Conservation (phyloP, 2,113 vertebrate species). For the Nibea albiflora region DNA sequence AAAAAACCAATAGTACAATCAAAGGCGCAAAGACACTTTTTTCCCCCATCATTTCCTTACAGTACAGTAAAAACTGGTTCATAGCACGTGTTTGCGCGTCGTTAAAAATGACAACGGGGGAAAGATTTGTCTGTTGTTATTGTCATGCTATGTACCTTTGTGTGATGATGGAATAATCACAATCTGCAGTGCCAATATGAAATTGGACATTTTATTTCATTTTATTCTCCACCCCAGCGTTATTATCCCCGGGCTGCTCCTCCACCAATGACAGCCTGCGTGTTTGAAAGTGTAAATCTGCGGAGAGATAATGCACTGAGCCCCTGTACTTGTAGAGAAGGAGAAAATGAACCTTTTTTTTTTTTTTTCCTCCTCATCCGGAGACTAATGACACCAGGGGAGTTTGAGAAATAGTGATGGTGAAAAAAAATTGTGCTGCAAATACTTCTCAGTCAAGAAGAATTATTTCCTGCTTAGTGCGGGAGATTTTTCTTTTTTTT, state of each 20-base stretch:
- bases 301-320: constrained; percentile 54
- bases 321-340: constrained; percentile 43
- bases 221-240: constrained; percentile 33
- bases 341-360: constrained; percentile 64
- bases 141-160: background rate
- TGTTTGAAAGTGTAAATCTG: constrained; percentile 70
- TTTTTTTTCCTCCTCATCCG: constrained; percentile 5
- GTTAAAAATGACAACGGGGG: background rate
- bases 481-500: constrained; percentile 35
- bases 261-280: constrained; percentile 41
- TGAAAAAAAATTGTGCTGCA: constrained; percentile 55
- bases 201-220: constrained; percentile 40
- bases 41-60: background rate
- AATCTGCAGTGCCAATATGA: background rate
- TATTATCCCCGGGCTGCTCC: constrained; percentile 58
- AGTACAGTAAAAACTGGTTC: background rate
- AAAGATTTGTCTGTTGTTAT: background rate
- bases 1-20: constrained; percentile 10
- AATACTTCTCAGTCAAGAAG: constrained; percentile 66
- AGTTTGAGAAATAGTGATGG: constrained; percentile 69
- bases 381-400: constrained; percentile 71
- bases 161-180: constrained; percentile 11
- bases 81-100: background rate
- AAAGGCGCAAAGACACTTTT: background rate
- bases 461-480: constrained; percentile 69